phyloP scores from a whole-genome alignment of 2,113 vertebrate genomes.

The Donacobius atricapilla region DNA sequence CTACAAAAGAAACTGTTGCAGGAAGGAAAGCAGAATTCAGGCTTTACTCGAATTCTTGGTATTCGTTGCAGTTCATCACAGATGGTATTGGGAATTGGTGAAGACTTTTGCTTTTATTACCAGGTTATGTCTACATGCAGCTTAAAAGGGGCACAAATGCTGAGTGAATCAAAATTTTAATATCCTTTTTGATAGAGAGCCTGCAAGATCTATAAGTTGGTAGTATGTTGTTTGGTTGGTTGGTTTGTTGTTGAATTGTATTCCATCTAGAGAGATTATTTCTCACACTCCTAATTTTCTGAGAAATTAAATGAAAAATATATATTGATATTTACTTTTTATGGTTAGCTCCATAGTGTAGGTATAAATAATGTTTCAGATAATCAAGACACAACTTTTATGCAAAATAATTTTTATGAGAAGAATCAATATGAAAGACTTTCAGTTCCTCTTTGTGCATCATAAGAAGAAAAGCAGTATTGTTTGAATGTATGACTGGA shows the following conservation, averaged over 20 bases:
- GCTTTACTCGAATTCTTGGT: neutral
- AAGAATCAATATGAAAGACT: neutral
- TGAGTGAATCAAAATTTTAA: neutral
- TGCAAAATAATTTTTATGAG: conserved; percentile 18
- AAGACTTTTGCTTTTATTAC: neutral
- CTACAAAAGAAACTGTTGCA: neutral
- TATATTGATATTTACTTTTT: neutral
- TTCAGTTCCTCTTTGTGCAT: conserved; percentile 53
- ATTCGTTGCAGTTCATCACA: neutral
- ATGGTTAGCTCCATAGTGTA: neutral
- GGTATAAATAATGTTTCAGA: neutral
- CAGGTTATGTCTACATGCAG: neutral
- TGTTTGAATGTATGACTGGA: conserved; percentile 64
- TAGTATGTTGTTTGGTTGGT: neutral
- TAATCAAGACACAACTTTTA: neutral
- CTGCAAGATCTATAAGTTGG: neutral
- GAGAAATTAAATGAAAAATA: neutral
- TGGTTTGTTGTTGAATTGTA: neutral
- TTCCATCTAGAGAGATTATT: neutral
- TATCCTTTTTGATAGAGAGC: neutral
- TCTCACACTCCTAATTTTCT: neutral
- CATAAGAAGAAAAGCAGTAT: conserved; percentile 70
- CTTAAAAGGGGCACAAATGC: neutral
- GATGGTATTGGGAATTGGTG: neutral
- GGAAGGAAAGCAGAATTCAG: neutral